A percentile compares a stretch with the other conserved stretches of the same genome.
phyloP scores from a whole-genome alignment of 2,888 invertebrate species.

The Amphipoea oculea region DNA sequence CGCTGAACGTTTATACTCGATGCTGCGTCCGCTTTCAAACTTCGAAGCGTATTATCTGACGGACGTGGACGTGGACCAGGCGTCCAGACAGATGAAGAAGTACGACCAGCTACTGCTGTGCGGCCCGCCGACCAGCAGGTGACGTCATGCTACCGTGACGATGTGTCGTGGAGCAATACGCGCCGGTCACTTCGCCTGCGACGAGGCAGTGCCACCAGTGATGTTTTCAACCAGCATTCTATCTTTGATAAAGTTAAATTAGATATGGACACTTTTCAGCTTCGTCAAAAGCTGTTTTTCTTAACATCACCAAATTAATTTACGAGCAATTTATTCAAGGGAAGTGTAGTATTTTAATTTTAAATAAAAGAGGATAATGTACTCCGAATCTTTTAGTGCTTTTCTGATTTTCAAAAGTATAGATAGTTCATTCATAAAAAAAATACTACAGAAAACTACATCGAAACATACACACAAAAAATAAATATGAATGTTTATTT shows the following conservation, averaged over 20 bases:
- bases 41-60: constrained; percentile 89
- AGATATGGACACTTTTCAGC: not conserved
- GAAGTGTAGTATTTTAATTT: constrained; percentile 7
- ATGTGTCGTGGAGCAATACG: constrained; percentile 12
- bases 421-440: constrained; percentile 23
- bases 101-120: constrained; percentile 78
- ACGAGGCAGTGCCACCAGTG: constrained; percentile 1
- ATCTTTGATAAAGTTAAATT: not conserved
- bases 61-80: constrained; percentile 83
- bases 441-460: constrained; percentile 35
- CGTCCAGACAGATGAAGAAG: constrained; percentile 85
- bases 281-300: not conserved
- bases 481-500: constrained; percentile 27
- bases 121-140: constrained; percentile 70
- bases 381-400: constrained; percentile 79
- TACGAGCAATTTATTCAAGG: constrained; percentile 5
- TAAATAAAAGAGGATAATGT: constrained; percentile 41
- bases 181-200: constrained; percentile 6
- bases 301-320: constrained; percentile 20
- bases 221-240: constrained; percentile 6
- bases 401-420: constrained; percentile 72
- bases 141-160: constrained; percentile 59
- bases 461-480: constrained; percentile 24
- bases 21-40: constrained; percentile 87
- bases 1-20: constrained; percentile 89